Conservation (phyloP, 2,113 vertebrate species). For the Colossoma macropomum region DNA sequence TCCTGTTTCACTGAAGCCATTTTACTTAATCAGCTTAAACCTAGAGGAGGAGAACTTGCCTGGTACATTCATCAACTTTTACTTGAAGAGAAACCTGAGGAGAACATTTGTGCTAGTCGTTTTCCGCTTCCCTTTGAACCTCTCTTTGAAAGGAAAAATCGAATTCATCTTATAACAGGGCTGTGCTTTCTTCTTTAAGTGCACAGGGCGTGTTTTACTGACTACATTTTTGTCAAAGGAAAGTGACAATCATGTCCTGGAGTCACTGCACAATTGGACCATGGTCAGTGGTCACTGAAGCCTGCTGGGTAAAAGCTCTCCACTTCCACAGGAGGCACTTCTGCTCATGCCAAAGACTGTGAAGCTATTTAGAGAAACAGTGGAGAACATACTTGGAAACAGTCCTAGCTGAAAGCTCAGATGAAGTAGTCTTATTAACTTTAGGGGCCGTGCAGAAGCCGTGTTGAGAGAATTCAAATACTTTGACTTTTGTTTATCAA, state of each 20-base stretch:
- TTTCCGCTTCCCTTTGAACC: neutral
- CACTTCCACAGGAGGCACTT: neutral
- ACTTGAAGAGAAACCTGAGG: neutral
- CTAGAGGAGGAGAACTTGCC: neutral
- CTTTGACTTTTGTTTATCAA: neutral
- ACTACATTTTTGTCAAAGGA: neutral
- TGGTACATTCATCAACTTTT: neutral
- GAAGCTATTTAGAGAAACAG: neutral
- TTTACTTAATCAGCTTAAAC: neutral
- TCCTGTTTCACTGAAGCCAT: neutral
- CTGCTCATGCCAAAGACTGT: neutral
- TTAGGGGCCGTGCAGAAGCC: neutral
- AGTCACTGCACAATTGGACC: constrained; percentile 5
- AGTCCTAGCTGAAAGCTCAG: neutral
- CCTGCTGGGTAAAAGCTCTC: neutral
- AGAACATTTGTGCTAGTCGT: neutral
- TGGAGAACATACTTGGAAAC: neutral
- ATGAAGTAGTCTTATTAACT: neutral
- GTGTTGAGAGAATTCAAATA: neutral
- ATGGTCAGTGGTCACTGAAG: constrained; percentile 28
- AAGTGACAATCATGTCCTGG: constrained; percentile 3
- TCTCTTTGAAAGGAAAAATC: neutral
- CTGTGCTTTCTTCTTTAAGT: neutral
- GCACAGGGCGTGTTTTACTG: neutral
- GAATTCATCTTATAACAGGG: neutral